Base-by-base conservation (phyloP, 2,888 invertebrate species). In the Orthosia incerta region DNA sequence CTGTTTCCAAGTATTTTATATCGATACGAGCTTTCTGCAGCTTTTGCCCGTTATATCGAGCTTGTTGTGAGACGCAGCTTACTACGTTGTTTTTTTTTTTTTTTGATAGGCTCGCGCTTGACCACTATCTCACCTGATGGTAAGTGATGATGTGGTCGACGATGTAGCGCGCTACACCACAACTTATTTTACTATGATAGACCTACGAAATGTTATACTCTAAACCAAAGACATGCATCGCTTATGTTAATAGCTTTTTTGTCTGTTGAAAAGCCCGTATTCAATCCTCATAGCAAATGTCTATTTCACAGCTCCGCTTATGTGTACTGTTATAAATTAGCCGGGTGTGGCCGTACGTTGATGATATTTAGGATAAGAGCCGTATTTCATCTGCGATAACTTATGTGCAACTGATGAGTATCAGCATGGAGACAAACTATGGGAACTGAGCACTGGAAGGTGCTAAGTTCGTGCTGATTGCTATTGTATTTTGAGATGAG, bases 291-390 rank as follows among this genome's bases (percentile, higher is more conserved):
- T 26, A 48, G n/a, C 5, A 39, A 48, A 50, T 16, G 9, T 5
- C 13, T 45, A 61, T 55, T 31, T 61, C 68, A 31, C 45, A 9
- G 9, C 26, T 16, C 12, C 51, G 15, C 4, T 20, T 46, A 23
- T 46, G 5, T 5, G n/a, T 31, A 53, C n/a, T 50, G 56, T 59
- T 75, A 65, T 59, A 69, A 75, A 69, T 69, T 57, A 4, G 13
- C 39, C 7, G n/a, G 20, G 65, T 51, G 63, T 79, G 64, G 50
- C 60, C 60, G 39, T 46, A 23, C 1, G 61, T 57, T 79, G 80
- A 79, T 77, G 56, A 55, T 80, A 74, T 80, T 76, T 63, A 57
- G 65, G 79, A 83, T 78, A 80, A 81, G 20, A 48, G n/a, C 63
- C 18, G 59, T 18, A 62, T 56, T 60, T 65, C 65, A 56, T 23